Evolutionary conservation across 2,797 vertebrate genomes (phyloP), one percentile per base, ranked within the genome.

Genomic region (Channa striata): DNA sequence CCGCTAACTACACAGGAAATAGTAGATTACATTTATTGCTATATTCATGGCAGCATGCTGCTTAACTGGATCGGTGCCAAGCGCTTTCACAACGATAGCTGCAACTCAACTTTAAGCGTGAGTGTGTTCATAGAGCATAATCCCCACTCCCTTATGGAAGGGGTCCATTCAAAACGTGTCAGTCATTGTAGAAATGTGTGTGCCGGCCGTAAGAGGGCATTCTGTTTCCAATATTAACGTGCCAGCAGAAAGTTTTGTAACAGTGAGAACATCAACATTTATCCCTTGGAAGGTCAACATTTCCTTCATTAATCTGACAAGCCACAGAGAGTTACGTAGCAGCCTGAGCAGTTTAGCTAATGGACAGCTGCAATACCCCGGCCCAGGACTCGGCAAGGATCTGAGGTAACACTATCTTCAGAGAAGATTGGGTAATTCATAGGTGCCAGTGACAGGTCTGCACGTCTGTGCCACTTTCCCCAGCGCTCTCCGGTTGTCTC

Each of bases 381-480:
- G 80, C 36, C 79, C 77, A 74, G 82, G 84, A 85, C 86, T 87
- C 51, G 52, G 84, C 19, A 80, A 83, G 87, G 80, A 82, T 85
- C 76, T 60, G 77, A 67, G 81, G 93, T 93, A 94, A 94, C 87
- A 89, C 84, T 89, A 93, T 93, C 92, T 89, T 92, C 84, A 85
- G 81, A 81, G 85, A 68, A 91, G 91, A 92, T 87, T 89, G 92
- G 93, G 88, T 93, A 93, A 94, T 93, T 93, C 92, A 89, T 87
- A 93, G 89, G 85, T 90, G 87, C 89, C 78, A 72, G 72, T 95
- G 93, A 94, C 93, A 94, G 93, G 87, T 93, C 92, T 84, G 88
- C 74, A 75, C 82, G 89, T 90, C 91, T 85, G 87, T 80, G 91
- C 90, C 91, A 90, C 92, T 93, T 92, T 93, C 84, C 86, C 89